These are phyloP conservation scores for Clamator glandarius DNA, from an alignment of 2,797 vertebrate genomes.

Conservation along the genomic window DNA sequence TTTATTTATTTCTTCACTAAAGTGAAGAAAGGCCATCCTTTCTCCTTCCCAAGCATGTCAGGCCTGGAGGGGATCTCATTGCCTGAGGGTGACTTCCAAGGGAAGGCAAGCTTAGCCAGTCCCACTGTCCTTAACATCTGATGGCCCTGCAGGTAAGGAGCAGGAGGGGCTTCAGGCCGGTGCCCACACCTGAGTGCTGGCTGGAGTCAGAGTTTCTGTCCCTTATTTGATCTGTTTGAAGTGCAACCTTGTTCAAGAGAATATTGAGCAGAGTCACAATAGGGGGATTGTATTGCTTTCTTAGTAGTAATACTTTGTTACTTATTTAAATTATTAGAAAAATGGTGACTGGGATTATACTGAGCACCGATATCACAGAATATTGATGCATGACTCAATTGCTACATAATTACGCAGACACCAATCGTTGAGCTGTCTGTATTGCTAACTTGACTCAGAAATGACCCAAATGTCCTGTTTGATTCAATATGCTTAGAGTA, in stretches of 20 bases:
- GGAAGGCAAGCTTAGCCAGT: background rate
- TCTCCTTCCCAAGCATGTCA: background rate
- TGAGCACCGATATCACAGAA: background rate
- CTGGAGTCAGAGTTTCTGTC: background rate
- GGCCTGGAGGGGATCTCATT: background rate
- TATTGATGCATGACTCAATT: background rate
- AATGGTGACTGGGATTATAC: background rate
- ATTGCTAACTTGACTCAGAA: background rate
- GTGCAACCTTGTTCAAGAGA: accelerated
- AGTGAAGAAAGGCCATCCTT: background rate
- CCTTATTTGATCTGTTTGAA: background rate
- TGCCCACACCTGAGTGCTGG: accelerated
- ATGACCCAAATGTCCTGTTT: background rate
- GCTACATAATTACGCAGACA: background rate
- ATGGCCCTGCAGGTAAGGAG: accelerated
- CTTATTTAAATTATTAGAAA: background rate
- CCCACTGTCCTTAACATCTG: accelerated
- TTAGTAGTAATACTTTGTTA: background rate
- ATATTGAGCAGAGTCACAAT: background rate
- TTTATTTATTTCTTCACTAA: background rate
- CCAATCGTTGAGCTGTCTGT: background rate
- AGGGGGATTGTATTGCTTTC: background rate
- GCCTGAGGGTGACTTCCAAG: background rate
- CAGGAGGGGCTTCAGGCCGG: accelerated
- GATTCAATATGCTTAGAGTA: background rate